Evolutionary conservation across 1,140 invertebrate genomes (phyloP).

Genomic region (Berghia stephanieae): DNA sequence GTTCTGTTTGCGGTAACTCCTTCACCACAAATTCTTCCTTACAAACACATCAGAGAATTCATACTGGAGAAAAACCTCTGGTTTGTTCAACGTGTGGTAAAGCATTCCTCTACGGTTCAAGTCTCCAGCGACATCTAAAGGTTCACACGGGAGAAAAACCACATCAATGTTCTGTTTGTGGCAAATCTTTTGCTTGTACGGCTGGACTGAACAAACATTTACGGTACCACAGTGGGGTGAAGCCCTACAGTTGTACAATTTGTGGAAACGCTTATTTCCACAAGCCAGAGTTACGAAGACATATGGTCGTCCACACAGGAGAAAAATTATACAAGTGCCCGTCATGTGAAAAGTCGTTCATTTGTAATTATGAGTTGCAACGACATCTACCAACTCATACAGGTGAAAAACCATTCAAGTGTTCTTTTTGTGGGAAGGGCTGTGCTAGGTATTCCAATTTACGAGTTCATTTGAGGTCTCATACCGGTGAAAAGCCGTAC

Average conservation of each 20-base stretch:
- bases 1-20: too few relatives aligned
- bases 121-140: too few relatives aligned
- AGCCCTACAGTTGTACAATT: constrained; percentile 59
- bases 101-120: too few relatives aligned
- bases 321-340: constrained; percentile 82
- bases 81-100: too few relatives aligned
- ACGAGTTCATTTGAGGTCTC: constrained; percentile 40
- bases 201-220: constrained; percentile 51
- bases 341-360: constrained; percentile 92
- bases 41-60: neutral
- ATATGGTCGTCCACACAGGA: constrained; percentile 90
- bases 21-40: too few relatives aligned
- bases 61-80: constrained; percentile 38
- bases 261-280: constrained; percentile 73
- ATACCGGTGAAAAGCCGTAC: constrained; percentile 60
- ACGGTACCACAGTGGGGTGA: constrained; percentile 59
- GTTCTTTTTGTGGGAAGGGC: constrained; percentile 58
- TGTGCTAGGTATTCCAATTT: constrained; percentile 30
- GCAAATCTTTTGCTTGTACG: constrained; percentile 40
- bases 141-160: constrained; percentile 30
- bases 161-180: constrained; percentile 64
- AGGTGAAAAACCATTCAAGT: constrained; percentile 59
- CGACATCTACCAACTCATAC: constrained; percentile 51
- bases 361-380: constrained; percentile 1
- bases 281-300: constrained; percentile 96